Evolutionary conservation across 2,113 vertebrate species (phyloP), one percentile per base, ranked within the genome.

Genomic region (Gobius niger): DNA sequence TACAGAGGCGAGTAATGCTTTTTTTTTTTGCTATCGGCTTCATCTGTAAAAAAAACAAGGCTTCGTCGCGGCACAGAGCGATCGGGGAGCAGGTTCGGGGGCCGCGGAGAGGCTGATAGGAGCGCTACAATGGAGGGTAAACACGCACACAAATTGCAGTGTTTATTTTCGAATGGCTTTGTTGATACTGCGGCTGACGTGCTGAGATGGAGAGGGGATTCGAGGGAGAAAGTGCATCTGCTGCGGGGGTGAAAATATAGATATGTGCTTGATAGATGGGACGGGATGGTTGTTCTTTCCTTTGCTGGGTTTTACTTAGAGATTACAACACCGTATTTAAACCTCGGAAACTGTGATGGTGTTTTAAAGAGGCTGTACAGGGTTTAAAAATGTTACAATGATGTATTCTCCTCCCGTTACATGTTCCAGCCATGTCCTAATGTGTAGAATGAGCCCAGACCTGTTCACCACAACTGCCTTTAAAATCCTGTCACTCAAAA

Each of bases 111-210:
- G 34, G 18, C 67, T 82, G 78, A 76, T 53, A 79, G 82, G 68
- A 70, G 64, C 47, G 68, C 57, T 67, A 57, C 65, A 68, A 70
- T 77, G 77, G 80, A 82, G 75, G 76, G 78, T 80, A 85, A 89
- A 85, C 77, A 84, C 40, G 1, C 54, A 67, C 72, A 63, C 12
- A 81, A 68, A 86, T 84, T 81, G 76, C 72, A 44, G 76, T 79
- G 83, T 84, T 87, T 85, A 72, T 84, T 81, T 82, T 75, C 76
- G 44, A 74, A 80, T 79, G 15, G 59, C 54, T 14, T 52, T 84
- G 77, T 87, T 82, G 83, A 80, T 75, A 83, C 69, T 80, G 57
- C 56, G 65, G 63, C 65, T n/a, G 72, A 65, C 63, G 12, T 64
- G 66, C 47, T 34, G 24, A 80, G 69, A 81, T 71, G 44, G 60